These are phyloP conservation scores for Lingula anatina DNA, from an alignment of 2,888 invertebrate genomes.

Conservation along the genomic window DNA sequence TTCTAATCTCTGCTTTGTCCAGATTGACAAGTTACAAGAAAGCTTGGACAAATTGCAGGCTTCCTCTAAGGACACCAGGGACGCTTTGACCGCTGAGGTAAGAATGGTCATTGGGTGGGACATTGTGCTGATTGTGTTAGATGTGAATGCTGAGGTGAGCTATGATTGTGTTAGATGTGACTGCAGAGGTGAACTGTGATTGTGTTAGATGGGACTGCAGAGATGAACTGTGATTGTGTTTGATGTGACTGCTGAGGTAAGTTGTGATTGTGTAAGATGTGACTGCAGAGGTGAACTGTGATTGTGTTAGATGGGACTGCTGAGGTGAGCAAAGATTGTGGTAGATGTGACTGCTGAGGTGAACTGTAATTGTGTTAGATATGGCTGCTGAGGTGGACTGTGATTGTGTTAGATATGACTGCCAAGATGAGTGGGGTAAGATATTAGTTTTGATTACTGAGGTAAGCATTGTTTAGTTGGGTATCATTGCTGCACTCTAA, in stretches of 20 bases:
- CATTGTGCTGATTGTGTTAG: not conserved
- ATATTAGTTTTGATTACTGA: not conserved
- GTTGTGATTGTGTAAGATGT: too few species aligned
- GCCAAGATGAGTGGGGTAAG: not conserved
- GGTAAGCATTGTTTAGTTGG: not conserved
- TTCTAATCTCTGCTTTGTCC: conserved; percentile 10
- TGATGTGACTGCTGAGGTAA: too few species aligned
- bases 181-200: too few species aligned
- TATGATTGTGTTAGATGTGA: too few species aligned
- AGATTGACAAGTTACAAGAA: conserved; percentile 43
- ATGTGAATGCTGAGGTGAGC: too few species aligned
- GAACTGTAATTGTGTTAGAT: too few species aligned
- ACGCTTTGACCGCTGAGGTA: conserved; percentile 46
- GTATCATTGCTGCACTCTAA: not conserved
- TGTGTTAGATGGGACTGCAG: too few species aligned
- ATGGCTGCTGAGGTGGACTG: too few species aligned
- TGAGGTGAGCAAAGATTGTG: not conserved
- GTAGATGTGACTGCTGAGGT: too few species aligned
- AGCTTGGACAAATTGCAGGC: conserved; percentile 45
- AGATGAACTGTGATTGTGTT: too few species aligned
- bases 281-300: too few species aligned
- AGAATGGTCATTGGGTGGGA: conserved; percentile 5
- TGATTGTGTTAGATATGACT: too few species aligned
- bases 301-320: not conserved
- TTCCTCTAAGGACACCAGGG: conserved; percentile 46